Percentiles rank a stretch among this genome's conserved stretches.
Conservation (phyloP, 2,797 vertebrate species). For the Oreonectes daqikongensis region DNA sequence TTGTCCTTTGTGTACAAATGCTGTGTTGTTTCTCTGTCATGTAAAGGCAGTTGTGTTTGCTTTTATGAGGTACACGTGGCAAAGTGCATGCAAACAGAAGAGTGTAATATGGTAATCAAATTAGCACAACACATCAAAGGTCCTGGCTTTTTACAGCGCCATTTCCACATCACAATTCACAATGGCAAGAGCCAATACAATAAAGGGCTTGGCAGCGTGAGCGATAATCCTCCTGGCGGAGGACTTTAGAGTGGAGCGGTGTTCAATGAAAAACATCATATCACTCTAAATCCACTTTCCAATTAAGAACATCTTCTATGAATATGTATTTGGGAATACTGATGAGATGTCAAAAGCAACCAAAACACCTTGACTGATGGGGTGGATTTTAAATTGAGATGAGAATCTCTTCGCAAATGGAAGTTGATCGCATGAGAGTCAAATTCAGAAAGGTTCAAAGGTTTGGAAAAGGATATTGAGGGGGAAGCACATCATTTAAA, state of each 20-base stretch:
- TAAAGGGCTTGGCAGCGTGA: constrained; percentile 79
- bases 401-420: constrained; percentile 3
- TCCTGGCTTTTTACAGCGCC: constrained; percentile 74
- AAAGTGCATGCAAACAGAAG: constrained; percentile 88
- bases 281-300: constrained; percentile 42
- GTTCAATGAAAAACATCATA: constrained; percentile 52
- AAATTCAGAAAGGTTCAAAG: constrained; percentile 22
- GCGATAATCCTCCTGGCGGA: constrained; percentile 77
- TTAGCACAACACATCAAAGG: constrained; percentile 87
- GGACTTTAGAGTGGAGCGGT: constrained; percentile 60
- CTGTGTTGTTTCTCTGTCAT: constrained; percentile 38
- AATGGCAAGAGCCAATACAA: constrained; percentile 77
- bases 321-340: constrained; percentile 48
- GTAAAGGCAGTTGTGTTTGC: constrained; percentile 56
- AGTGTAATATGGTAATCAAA: constrained; percentile 87
- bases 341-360: constrained; percentile 29
- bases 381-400: constrained; percentile 25
- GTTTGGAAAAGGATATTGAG: constrained; percentile 21
- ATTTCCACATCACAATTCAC: constrained; percentile 81
- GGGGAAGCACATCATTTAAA: background rate
- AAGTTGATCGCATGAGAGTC: constrained; percentile 5
- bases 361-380: constrained; percentile 39
- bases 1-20: constrained; percentile 35
- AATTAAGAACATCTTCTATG: constrained; percentile 33
- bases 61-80: constrained; percentile 83